Evolutionary conservation across 2,888 invertebrate species (phyloP).

Genomic region (Gymnocheta viridis): DNA sequence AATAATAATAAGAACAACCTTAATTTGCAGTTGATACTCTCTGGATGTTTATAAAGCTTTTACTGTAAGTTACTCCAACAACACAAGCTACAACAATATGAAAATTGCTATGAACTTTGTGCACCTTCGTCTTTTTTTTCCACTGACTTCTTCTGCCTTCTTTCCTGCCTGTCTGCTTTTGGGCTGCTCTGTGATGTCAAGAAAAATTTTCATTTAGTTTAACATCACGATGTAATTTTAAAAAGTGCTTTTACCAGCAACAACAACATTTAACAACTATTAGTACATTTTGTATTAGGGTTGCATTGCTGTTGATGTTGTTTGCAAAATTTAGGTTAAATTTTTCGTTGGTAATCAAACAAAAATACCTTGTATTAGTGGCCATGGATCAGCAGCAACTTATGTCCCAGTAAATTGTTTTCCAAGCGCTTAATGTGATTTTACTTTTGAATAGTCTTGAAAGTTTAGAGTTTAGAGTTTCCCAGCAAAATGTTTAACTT

Average conservation of each 20-base stretch:
- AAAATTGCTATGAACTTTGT: constrained; percentile 81
- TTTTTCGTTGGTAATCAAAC: constrained; percentile 52
- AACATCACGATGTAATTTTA: constrained; percentile 81
- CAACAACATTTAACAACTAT: constrained; percentile 47
- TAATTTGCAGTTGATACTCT: constrained; percentile 67
- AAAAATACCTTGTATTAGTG: constrained; percentile 34
- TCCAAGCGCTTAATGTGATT: neutral
- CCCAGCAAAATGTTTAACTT: neutral
- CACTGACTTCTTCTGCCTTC: constrained; percentile 14
- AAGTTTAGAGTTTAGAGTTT: neutral
- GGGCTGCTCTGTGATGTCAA: constrained; percentile 55
- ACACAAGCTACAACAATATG: constrained; percentile 59
- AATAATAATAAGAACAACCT: constrained; percentile 69
- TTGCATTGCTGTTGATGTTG: constrained; percentile 38
- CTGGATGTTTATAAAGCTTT: constrained; percentile 30
- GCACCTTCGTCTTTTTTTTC: constrained; percentile 72
- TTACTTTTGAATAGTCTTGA: neutral
- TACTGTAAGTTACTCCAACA: constrained; percentile 45
- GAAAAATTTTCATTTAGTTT: constrained; percentile 71
- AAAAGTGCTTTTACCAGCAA: constrained; percentile 76
- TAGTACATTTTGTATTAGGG: constrained; percentile 43
- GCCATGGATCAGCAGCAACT: constrained; percentile 2
- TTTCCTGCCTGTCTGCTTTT: constrained; percentile 35
- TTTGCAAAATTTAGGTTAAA: constrained; percentile 59
- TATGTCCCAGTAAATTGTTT: constrained; percentile 10